These are phyloP conservation scores for Clavelina lepadiformis DNA, from an alignment of 23 tunicate species.

Conservation along the genomic window DNA sequence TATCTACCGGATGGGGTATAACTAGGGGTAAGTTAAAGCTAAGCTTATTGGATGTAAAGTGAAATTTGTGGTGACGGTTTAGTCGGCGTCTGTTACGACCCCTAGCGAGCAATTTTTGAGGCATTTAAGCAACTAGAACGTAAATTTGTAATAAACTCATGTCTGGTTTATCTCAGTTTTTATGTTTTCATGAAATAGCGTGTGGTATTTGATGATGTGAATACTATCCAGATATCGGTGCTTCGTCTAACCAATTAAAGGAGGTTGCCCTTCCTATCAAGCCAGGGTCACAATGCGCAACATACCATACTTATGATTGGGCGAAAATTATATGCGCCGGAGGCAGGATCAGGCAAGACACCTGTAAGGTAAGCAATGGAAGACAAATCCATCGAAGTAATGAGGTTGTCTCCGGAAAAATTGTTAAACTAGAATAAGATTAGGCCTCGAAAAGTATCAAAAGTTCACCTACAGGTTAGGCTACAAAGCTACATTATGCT, in stretches of 20 bases:
- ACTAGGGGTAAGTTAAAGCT: slow-evolving; percentile 62
- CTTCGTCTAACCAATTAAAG: slow-evolving; percentile 30
- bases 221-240: slow-evolving; percentile 36
- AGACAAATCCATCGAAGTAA: neutral
- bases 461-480: too few relatives aligned
- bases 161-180: too few relatives aligned
- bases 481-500: neutral
- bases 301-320: slow-evolving; percentile 48
- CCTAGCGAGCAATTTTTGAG: too few relatives aligned
- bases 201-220: too few relatives aligned
- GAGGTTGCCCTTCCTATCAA: slow-evolving; percentile 36
- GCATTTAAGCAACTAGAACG: too few relatives aligned
- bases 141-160: too few relatives aligned
- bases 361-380: slow-evolving; percentile 50
- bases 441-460: too few relatives aligned
- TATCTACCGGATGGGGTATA: slow-evolving; percentile 76
- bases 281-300: slow-evolving; percentile 22
- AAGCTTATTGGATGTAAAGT: too few relatives aligned
- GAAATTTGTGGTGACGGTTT: too few relatives aligned
- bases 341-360: slow-evolving; percentile 51
- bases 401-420: neutral
- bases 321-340: slow-evolving; percentile 79
- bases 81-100: too few relatives aligned
- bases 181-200: too few relatives aligned
- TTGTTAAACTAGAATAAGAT: too few relatives aligned